Evolutionary conservation across 2,113 vertebrate genomes (phyloP).

Genomic region (Amazona guildingii): DNA sequence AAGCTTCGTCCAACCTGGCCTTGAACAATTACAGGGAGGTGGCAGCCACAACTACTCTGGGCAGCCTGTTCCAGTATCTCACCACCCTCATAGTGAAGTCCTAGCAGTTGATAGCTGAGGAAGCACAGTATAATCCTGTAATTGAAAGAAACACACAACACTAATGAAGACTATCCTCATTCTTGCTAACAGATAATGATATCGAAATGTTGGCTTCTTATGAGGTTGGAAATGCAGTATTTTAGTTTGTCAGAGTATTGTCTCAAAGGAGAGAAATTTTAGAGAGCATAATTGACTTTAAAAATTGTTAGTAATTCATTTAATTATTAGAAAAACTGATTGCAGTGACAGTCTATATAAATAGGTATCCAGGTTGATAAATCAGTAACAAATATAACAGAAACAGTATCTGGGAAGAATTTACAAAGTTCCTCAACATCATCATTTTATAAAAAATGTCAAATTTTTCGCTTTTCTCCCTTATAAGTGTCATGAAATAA

Average conservation of each 20-base stretch:
- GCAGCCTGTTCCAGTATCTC: not conserved
- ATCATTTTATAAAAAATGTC: not conserved
- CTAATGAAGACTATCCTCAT: not conserved
- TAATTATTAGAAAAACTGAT: not conserved
- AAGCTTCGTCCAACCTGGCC: not conserved
- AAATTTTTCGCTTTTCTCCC: not conserved
- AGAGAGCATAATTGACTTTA: not conserved
- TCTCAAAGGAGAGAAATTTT: not conserved
- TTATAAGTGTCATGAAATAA: not conserved
- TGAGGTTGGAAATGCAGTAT: not conserved
- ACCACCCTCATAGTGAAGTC: not conserved
- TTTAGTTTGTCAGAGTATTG: not conserved
- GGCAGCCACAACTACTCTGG: not conserved
- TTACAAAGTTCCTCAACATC: not conserved
- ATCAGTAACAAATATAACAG: not conserved
- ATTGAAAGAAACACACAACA: not conserved
- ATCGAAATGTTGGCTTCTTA: not conserved
- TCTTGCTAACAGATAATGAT: not conserved
- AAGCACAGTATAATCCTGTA: not conserved
- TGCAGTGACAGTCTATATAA: not conserved
- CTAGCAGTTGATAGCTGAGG: not conserved
- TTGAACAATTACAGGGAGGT: not conserved
- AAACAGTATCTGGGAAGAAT: not conserved
- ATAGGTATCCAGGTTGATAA: not conserved
- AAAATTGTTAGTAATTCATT: not conserved